Conservation (phyloP, 2,888 invertebrate genomes). For the Ariolimax columbianus region DNA sequence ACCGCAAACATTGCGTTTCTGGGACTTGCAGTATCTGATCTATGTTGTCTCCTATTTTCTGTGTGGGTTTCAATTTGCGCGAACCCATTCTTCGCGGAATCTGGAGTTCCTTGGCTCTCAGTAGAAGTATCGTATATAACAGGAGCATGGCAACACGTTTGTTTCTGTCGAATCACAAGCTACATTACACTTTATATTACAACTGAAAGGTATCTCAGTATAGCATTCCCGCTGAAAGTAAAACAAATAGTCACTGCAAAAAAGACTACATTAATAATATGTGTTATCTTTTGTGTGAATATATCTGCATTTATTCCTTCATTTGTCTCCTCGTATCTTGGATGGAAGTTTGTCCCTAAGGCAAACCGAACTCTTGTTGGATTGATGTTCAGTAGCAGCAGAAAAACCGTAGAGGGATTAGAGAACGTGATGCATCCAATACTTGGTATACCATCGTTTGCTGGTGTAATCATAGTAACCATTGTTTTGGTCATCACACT, state of each 20-base stretch:
- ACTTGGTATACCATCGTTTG: not conserved
- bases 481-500: constrained; percentile 5
- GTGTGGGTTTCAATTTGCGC: not conserved
- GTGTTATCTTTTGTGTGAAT: not conserved
- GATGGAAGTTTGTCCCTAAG: not conserved
- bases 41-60: not conserved
- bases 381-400: not conserved
- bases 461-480: not conserved
- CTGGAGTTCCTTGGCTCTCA: not conserved
- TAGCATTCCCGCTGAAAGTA: constrained; percentile 10
- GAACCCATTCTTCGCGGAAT: not conserved
- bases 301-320: not conserved
- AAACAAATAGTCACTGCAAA: not conserved
- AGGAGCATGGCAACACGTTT: not conserved
- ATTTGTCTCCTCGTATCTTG: not conserved
- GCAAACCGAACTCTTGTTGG: not conserved
- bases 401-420: not conserved
- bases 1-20: constrained; percentile 8
- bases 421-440: not conserved
- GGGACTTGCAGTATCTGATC: constrained; percentile 8
- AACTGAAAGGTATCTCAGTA: constrained; percentile 11
- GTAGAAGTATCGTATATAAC: not conserved
- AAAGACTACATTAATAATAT: not conserved
- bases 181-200: constrained; percentile 25
- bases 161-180: not conserved